These are phyloP conservation scores for Hemichromis elongatus DNA, from an alignment of 2,113 vertebrate genomes.

Conservation along the genomic window DNA sequence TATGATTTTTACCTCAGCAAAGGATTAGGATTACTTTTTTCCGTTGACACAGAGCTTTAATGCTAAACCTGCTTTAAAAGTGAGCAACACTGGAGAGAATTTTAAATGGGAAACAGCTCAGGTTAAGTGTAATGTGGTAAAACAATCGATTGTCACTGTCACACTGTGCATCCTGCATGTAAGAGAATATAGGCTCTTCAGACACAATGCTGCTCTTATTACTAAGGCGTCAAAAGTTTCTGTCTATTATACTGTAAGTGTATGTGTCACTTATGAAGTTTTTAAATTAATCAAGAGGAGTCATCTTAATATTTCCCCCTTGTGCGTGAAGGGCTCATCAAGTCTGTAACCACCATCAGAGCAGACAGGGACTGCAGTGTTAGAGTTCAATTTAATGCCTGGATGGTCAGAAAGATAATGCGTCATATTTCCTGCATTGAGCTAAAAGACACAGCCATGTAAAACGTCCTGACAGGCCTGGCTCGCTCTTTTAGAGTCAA, in stretches of 20 bases:
- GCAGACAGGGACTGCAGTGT: conserved; percentile 1
- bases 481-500: background rate
- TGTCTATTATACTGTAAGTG: background rate
- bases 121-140: background rate
- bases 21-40: conserved; percentile 2
- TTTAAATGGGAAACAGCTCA: background rate
- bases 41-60: conserved; percentile 15
- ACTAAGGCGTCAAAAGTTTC: background rate
- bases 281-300: conserved; percentile 17
- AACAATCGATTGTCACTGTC: background rate
- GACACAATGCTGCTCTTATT: no score
- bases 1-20: background rate
- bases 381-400: conserved; percentile 41
- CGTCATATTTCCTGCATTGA: background rate
- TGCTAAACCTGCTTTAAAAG: conserved; percentile 12
- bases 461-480: background rate
- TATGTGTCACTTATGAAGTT: background rate
- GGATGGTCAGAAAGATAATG: conserved; percentile 24
- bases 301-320: conserved; percentile 1
- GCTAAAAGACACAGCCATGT: conserved; percentile 3
- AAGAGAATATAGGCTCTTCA: background rate
- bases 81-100: background rate
- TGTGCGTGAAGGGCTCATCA: conserved; percentile 3
- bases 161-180: background rate
- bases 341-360: conserved; percentile 11